Conservation (phyloP, 2,888 invertebrate species). For the Agriopis aurantiaria region DNA sequence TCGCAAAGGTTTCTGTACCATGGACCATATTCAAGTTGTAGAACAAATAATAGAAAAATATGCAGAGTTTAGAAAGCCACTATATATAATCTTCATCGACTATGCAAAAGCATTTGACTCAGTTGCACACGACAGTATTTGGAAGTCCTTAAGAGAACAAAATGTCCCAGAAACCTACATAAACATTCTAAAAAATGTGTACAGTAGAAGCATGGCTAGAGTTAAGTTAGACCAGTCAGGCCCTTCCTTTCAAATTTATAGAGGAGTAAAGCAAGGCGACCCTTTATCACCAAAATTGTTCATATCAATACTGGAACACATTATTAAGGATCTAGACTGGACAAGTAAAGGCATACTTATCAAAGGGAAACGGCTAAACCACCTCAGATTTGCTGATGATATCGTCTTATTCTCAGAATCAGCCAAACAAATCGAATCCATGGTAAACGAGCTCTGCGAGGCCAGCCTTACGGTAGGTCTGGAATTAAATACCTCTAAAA, state of each 20-base stretch:
- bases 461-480: no score
- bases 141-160: background rate
- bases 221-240: conserved; percentile 11
- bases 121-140: conserved; percentile 1
- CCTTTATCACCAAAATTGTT: conserved; percentile 22
- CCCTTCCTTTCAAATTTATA: background rate
- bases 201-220: background rate
- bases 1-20: conserved; percentile 10
- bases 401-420: conserved; percentile 21
- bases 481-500: background rate
- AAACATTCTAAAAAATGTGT: conserved; percentile 7
- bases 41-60: background rate
- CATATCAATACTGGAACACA: conserved; percentile 8
- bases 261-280: conserved; percentile 20
- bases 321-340: conserved; percentile 18
- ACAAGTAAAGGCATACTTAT: conserved; percentile 1
- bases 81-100: conserved; percentile 11
- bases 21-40: conserved; percentile 13
- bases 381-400: conserved; percentile 18
- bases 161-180: conserved; percentile 1
- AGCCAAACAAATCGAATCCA: no score
- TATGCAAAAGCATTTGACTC: conserved; percentile 17
- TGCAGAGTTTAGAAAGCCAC: background rate
- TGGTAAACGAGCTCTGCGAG: no score
- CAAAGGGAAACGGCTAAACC: background rate